phyloP scores from a whole-genome alignment of 2,888 invertebrate species.

The Leptodirus hochenwartii region DNA sequence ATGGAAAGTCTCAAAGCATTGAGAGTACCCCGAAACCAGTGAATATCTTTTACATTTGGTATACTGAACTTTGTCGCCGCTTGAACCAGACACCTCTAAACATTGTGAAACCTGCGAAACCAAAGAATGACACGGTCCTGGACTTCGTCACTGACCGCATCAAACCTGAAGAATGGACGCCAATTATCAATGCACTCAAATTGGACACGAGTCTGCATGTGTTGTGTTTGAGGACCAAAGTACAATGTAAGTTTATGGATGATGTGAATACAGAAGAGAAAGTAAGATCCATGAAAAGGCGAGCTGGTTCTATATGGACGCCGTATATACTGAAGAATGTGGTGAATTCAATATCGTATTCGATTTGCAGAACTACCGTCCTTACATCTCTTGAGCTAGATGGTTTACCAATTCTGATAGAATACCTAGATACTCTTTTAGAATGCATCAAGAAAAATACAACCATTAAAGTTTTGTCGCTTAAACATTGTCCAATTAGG shows the following conservation, averaged over 20 bases:
- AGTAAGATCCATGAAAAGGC: constrained; percentile 36
- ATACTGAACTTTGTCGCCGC: constrained; percentile 25
- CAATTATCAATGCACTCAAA: constrained; percentile 51
- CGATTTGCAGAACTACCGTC: constrained; percentile 41
- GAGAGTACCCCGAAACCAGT: constrained; percentile 18
- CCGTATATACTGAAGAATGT: constrained; percentile 49
- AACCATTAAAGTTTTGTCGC: constrained; percentile 45
- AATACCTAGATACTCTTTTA: constrained; percentile 33
- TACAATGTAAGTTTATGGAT: constrained; percentile 21
- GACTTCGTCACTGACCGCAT: constrained; percentile 61
- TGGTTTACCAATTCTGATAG: constrained; percentile 48
- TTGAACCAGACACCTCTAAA: constrained; percentile 21
- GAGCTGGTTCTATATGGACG: constrained; percentile 35
- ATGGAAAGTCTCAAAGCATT: too few species aligned
- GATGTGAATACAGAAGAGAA: constrained; percentile 37
- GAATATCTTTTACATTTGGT: constrained; percentile 27
- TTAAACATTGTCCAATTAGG: constrained; percentile 47
- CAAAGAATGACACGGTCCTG: constrained; percentile 23
- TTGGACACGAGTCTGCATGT: constrained; percentile 53
- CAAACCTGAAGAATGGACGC: constrained; percentile 57
- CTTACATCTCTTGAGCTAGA: constrained; percentile 46
- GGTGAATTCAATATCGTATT: constrained; percentile 42
- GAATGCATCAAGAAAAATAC: constrained; percentile 42
- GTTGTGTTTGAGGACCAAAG: constrained; percentile 35
- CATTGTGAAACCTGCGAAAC: constrained; percentile 22